Evolutionary conservation across 2,888 invertebrate genomes (phyloP).

Genomic region (Halictus quadricinctus): DNA sequence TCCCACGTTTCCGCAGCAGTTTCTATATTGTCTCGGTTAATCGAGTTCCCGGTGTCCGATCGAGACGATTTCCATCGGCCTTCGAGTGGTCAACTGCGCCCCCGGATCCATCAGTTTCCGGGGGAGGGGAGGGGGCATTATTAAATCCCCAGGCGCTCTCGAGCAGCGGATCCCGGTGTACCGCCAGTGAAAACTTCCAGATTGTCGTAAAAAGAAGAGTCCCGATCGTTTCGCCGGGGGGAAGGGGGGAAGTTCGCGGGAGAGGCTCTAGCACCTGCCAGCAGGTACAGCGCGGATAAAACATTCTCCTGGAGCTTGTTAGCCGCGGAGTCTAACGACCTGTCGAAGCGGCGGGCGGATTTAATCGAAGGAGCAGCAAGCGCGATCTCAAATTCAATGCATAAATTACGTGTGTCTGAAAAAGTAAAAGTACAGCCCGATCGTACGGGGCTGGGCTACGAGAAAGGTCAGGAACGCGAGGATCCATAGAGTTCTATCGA

Average conservation of each 20-base stretch:
- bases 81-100: constrained; percentile 30
- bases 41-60: constrained; percentile 25
- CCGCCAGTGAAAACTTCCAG: constrained; percentile 46
- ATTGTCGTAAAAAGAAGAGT: constrained; percentile 45
- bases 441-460: background rate
- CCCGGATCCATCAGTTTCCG: constrained; percentile 42
- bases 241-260: constrained; percentile 42
- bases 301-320: constrained; percentile 59
- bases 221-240: constrained; percentile 42
- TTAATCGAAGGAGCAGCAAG: constrained; percentile 37
- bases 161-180: constrained; percentile 16
- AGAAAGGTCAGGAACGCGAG: constrained; percentile 45
- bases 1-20: background rate
- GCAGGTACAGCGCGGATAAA: constrained; percentile 48
- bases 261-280: constrained; percentile 26
- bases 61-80: constrained; percentile 15
- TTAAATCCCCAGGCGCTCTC: constrained; percentile 43
- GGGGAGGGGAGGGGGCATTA: constrained; percentile 27
- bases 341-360: constrained; percentile 52
- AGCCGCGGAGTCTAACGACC: constrained; percentile 55
- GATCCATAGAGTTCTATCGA: constrained; percentile 28
- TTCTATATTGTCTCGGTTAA: constrained; percentile 22
- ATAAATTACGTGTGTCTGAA: constrained; percentile 59
- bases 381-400: constrained; percentile 64
- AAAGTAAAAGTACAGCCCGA: constrained; percentile 44